Percentiles rank a stretch among this genome's conserved stretches.
Conservation (phyloP, 2,888 invertebrate genomes). For the Vanessa cardui region DNA sequence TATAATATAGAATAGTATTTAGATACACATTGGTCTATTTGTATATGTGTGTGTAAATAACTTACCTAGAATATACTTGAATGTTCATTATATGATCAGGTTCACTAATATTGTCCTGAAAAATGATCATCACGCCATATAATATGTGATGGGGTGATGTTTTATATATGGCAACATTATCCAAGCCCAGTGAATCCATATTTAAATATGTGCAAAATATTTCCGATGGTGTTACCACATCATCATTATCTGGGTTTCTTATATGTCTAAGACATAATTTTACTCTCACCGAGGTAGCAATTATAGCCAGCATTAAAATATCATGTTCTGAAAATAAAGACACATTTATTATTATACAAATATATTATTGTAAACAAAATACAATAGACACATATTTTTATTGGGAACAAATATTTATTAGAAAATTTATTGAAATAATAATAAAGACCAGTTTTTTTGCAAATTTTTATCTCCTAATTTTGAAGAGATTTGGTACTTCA, state of each 20-base stretch:
- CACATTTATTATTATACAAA: neutral
- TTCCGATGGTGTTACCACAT: constrained; percentile 45
- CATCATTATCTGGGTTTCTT: constrained; percentile 38
- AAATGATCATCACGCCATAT: constrained; percentile 60
- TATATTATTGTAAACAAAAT: neutral
- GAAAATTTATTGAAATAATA: too few species aligned
- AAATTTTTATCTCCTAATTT: too few species aligned
- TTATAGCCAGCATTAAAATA: constrained; percentile 40
- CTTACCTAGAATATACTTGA: constrained; percentile 62
- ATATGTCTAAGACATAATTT: constrained; percentile 57
- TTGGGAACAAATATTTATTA: neutral
- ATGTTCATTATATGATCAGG: constrained; percentile 40
- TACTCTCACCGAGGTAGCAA: constrained; percentile 57
- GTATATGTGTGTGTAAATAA: neutral
- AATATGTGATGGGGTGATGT: constrained; percentile 61
- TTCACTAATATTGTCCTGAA: constrained; percentile 40
- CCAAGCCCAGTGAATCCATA: constrained; percentile 52
- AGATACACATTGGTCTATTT: too few species aligned
- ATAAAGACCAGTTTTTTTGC: too few species aligned
- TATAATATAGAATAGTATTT: too few species aligned
- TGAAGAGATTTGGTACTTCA: too few species aligned
- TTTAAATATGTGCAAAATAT: constrained; percentile 55
- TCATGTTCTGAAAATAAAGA: constrained; percentile 26
- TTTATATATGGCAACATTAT: constrained; percentile 56
- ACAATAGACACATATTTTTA: neutral